A percentile compares a stretch with the other conserved stretches of the same genome.
phyloP scores from a whole-genome alignment of 2,888 invertebrate genomes.

The Lepidochrysops patricia region DNA sequence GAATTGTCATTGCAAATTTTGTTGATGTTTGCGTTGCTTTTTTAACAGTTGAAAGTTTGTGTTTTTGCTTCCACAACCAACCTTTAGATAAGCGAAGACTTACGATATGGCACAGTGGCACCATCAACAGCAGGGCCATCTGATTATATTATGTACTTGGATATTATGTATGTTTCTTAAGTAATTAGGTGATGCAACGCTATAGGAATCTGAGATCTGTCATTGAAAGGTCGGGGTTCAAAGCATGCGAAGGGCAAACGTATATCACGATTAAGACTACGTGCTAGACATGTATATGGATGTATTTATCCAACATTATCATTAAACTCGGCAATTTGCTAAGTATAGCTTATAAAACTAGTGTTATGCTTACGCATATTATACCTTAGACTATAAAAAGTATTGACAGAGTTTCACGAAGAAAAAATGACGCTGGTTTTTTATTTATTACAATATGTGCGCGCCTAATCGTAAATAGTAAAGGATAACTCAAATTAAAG shows the following conservation, averaged over 20 bases:
- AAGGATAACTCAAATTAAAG: too few species aligned
- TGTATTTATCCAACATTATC: not conserved
- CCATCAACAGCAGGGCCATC: not conserved
- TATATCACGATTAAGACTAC: not conserved
- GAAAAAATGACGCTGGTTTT: too few species aligned
- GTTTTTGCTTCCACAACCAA: too few species aligned
- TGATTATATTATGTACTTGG: not conserved
- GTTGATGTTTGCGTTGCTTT: too few species aligned
- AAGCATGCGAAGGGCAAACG: not conserved
- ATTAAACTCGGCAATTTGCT: not conserved
- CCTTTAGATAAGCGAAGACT: not conserved
- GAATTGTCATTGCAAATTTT: too few species aligned
- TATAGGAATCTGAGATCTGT: not conserved
- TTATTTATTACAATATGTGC: too few species aligned
- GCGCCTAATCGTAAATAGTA: too few species aligned
- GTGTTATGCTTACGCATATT: not conserved
- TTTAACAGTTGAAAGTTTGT: too few species aligned
- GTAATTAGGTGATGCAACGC: not conserved
- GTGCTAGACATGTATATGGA: not conserved
- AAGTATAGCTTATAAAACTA: not conserved
- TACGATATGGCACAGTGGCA: too few species aligned
- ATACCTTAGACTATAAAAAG: too few species aligned
- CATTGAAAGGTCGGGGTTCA: constrained; percentile 3
- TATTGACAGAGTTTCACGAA: too few species aligned
- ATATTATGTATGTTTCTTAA: not conserved